Base-by-base conservation (phyloP, 2,888 invertebrate species). In the Coremacera marginata region DNA sequence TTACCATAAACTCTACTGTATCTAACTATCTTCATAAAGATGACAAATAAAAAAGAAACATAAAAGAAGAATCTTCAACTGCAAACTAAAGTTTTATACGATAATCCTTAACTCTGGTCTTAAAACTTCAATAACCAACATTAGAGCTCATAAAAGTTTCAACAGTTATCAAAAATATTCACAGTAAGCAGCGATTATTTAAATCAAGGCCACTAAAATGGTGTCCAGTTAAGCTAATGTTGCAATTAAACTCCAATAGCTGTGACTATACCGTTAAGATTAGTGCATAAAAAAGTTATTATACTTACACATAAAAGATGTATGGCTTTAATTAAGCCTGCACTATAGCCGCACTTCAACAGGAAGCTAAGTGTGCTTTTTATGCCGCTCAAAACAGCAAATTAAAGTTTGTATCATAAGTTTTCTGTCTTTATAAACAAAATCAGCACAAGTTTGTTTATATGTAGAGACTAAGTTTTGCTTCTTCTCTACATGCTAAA, bases 1-100 rank as follows among this genome's bases (percentile, higher is more conserved):
- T 67, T 67, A 67, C 67, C 37, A 22, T 44, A 22, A 67, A 67
- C 37, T 65, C 63, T 37, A 19, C 37, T 34, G 63, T 4, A 65
- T 4, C 5, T 37, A 37, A 65, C 16, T 11, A 9, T 19, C 9
- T 16, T 65, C 2, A 19, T 11, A 65, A 9, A 68, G 1, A 22
- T 22, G n/a, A 37, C 5, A 27, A 34, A 63, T 31, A 34, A 63
- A 27, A 34, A 63, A 16, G n/a, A 63, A n/a, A 63, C 31, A 37
- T 16, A n/a, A 65, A 31, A 25, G 2, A 14, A 67, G 34, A 67
- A 16, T 67, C 8, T 67, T 67, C 8, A 19, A 8, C 67, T 44
- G 22, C 4, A n/a, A 67, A 44, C 44, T 37, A 8, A 2, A n/a
- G 14, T 5, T 44, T 31, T 65, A 65, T 65, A 22, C 44, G 9